Evolutionary conservation across 2,113 vertebrate genomes (phyloP), one percentile per base, ranked within the genome.

Genomic region (Amphilophus citrinellus): DNA sequence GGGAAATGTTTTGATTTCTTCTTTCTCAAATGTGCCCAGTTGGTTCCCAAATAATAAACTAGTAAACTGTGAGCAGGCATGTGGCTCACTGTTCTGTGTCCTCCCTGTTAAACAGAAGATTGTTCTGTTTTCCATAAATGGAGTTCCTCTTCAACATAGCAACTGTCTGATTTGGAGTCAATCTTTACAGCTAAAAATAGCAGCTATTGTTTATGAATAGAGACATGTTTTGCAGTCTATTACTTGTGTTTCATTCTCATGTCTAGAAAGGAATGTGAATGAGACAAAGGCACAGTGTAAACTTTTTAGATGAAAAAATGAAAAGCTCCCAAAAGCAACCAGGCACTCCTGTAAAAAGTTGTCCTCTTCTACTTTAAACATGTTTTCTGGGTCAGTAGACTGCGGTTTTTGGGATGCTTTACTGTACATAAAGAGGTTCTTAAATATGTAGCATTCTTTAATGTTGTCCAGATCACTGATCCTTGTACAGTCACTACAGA

Each of bases 161-260:
- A 50, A 47, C 24, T 56, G 35, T 88, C 92, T 65, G 24, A 90
- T 90, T 87, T 83, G 77, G 80, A 87, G 76, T 86, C 3, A 3
- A 47, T 59, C 30, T 35, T 37, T 15, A 7, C 24, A 32, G 65
- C 94, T 94, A 92, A 93, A 82, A 93, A 95, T 94, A 95, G 91
- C 82, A 37, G 42, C 79, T 58, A 79, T 66, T 39, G 80, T 91
- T 82, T 89, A 87, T 84, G 86, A 84, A 88, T 91, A 75, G 77
- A 76, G 84, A 79, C 8, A 93, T 80, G 79, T 92, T 91, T 93
- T 94, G 85, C 89, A 92, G 87, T 50, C 76, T 75, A 61, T 88
- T 85, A 58, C 71, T 88, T 83, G 66, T 79, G 86, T 86, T 83
- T 83, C 61, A 84, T 73, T 87, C 76, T 84, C 63, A 84, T 47